phyloP scores from a whole-genome alignment of 1,140 invertebrate species.

The Drosophila paulistorum region DNA sequence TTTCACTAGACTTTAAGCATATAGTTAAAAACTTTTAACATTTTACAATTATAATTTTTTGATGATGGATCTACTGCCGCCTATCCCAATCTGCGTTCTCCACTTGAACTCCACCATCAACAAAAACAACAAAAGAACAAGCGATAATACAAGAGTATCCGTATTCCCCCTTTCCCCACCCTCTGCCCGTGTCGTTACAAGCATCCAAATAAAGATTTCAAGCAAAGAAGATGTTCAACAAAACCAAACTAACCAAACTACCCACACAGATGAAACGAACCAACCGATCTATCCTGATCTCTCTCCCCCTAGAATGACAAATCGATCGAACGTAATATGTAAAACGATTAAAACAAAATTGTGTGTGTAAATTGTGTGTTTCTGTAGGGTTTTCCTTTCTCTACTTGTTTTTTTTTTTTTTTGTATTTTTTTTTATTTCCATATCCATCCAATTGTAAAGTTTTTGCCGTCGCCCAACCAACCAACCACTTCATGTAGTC shows the following conservation, averaged over 20 bases:
- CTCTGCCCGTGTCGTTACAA: constrained; percentile 63
- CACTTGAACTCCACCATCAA: neutral
- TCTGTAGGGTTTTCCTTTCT: constrained; percentile 52
- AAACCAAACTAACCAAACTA: neutral
- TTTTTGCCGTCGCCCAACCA: constrained; percentile 39
- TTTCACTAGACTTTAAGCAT: constrained; percentile 82
- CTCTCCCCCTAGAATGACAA: constrained; percentile 16
- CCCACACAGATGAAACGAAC: no score
- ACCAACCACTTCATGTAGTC: constrained; percentile 60
- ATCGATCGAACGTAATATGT: constrained; percentile 28
- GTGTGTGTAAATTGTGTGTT: constrained; percentile 62
- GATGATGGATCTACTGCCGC: constrained; percentile 82
- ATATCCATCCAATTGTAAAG: constrained; percentile 58
- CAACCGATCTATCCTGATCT: neutral
- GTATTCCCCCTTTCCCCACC: neutral
- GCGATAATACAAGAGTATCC: neutral
- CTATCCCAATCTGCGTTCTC: neutral
- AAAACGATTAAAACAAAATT: constrained; percentile 39
- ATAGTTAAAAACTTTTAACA: constrained; percentile 83
- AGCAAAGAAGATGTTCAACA: constrained; percentile 40
- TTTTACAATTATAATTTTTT: constrained; percentile 82
- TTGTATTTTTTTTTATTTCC: constrained; percentile 4
- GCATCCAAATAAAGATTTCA: constrained; percentile 83
- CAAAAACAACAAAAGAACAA: neutral
- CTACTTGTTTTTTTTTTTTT: no score